These are phyloP conservation scores for Notamacropus eugenii DNA, from an alignment of 2,797 vertebrate species.

Conservation along the genomic window DNA sequence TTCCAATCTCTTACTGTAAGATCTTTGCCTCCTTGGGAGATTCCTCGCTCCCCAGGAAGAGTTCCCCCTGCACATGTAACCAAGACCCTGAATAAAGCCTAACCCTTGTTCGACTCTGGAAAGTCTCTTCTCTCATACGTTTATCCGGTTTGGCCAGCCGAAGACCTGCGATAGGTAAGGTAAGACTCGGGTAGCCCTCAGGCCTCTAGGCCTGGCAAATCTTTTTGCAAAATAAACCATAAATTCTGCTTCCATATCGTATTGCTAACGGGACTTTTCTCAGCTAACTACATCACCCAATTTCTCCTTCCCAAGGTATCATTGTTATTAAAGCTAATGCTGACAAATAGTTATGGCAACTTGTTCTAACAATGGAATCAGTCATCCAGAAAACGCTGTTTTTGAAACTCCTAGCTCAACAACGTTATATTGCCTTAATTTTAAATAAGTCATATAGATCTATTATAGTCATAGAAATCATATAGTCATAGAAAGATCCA, in stretches of 20 bases:
- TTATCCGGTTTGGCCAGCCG: too few species aligned
- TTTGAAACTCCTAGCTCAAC: conserved; percentile 65
- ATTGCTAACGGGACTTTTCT: neutral
- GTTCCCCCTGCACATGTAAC: too few species aligned
- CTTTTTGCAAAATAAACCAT: conserved; percentile 15
- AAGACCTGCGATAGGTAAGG: too few species aligned
- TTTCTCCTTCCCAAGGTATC: neutral
- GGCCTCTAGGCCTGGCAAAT: too few species aligned
- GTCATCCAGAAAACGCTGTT: conserved; percentile 42
- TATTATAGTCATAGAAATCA: conserved; percentile 41
- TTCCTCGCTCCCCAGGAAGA: too few species aligned
- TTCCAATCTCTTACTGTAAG: too few species aligned
- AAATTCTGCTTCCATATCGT: neutral
- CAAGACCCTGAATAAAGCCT: too few species aligned
- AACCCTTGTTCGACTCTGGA: too few species aligned
- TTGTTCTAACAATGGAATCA: neutral
- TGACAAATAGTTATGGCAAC: neutral
- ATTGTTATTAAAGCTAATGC: conserved; percentile 13
- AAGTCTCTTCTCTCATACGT: too few species aligned
- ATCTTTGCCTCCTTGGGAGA: too few species aligned
- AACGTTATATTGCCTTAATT: conserved; percentile 66
- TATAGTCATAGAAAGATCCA: conserved; percentile 74
- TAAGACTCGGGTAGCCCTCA: too few species aligned
- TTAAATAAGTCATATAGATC: conserved; percentile 69
- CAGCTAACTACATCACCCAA: neutral